phyloP scores from a whole-genome alignment of 2,888 invertebrate genomes.

The Ornithoptera priamus region DNA sequence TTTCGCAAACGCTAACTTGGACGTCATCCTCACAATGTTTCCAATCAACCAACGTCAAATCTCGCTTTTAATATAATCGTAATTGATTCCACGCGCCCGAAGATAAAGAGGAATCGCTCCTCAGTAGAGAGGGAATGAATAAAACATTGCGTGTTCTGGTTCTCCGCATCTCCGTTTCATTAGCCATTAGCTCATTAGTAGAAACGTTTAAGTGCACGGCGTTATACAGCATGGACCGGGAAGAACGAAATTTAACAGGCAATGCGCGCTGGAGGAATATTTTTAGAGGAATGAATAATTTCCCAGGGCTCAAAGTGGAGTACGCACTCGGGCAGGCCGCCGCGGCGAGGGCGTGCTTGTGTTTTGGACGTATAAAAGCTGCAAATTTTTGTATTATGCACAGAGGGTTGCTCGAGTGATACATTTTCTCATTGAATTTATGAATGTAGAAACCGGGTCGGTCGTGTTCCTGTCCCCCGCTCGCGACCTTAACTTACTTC shows the following conservation, averaged over 20 bases:
- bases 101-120: too few species aligned
- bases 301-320: slow-evolving; percentile 26
- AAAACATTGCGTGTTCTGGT: too few species aligned
- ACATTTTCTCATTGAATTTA: slow-evolving; percentile 29
- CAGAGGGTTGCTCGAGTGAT: slow-evolving; percentile 24
- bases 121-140: too few species aligned
- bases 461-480: background rate
- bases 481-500: slow-evolving; percentile 12
- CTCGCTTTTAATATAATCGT: too few species aligned
- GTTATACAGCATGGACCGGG: background rate
- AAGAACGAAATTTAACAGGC: slow-evolving; percentile 21
- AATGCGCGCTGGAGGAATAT: slow-evolving; percentile 20
- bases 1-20: too few species aligned
- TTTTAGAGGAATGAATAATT: slow-evolving; percentile 29
- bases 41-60: too few species aligned
- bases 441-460: slow-evolving; percentile 20
- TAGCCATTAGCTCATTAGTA: too few species aligned
- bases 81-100: too few species aligned
- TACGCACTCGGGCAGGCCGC: slow-evolving; percentile 12
- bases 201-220: too few species aligned
- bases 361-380: slow-evolving; percentile 28
- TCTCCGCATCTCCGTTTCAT: too few species aligned
- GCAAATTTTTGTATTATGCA: slow-evolving; percentile 28
- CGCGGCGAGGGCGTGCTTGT: slow-evolving; percentile 20
- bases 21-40: too few species aligned